Evolutionary conservation across 2,797 vertebrate genomes (phyloP), one percentile per base, ranked within the genome.

Genomic region (Syngnathus rostellatus): DNA sequence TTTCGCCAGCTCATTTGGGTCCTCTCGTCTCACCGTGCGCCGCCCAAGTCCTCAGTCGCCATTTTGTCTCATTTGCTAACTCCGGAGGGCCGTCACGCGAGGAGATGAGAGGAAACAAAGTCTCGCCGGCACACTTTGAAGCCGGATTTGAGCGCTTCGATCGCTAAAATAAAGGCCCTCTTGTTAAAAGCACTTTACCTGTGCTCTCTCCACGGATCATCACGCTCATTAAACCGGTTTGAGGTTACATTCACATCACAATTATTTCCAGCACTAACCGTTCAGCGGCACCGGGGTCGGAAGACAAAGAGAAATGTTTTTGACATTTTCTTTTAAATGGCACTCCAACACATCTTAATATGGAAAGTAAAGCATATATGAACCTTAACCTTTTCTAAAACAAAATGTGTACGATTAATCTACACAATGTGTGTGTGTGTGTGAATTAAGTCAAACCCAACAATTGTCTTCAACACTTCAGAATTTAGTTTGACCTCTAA

Each of bases 121-220:
- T 86, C 86, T 85, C 70, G 83, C 86, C 81, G 89, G 84, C 81
- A 68, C 73, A 81, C 88, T 89, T 90, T 89, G 86, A 88, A 89
- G 86, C 83, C 68, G 75, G 82, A 88, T 83, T 81, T 81, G 85
- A 55, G 72, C 72, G 70, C 82, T 72, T 69, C 1, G 69, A 75
- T 83, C 84, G 83, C 81, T 85, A 81, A 85, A 89, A 87, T 86
- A 84, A 88, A 84, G 84, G 78, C 83, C 84, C 86, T 88, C 84
- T 90, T 73, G 79, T 89, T 87, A 87, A 90, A 89, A 88, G 81
- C 83, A 89, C 86, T 87, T 87, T 87, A 89, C 87, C 86, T 89
- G 84, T 81, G 86, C 84, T 89, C 84, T 79, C 83, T 86, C 84
- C 67, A 69, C 69, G 83, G 86, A 89, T 88, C 88, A 84, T 78